Base-by-base conservation (phyloP, 2,888 invertebrate species). In the Nemoura dubitans region DNA sequence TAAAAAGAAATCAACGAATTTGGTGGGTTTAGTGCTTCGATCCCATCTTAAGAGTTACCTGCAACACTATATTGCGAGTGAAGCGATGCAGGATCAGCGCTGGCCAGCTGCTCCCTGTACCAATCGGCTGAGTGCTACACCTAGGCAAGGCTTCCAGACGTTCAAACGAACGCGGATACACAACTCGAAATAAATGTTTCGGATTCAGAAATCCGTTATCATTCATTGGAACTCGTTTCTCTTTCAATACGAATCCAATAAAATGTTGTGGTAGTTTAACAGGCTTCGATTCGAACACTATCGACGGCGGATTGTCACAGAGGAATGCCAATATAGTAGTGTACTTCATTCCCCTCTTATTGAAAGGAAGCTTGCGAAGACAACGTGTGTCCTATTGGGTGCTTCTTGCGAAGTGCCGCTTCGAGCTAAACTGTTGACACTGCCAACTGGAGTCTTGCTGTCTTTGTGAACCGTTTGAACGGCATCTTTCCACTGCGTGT, bases 281-380 rank as follows among this genome's bases (percentile, higher is more conserved):
- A 6, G 36, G 36, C 36, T 36, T 3, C 36, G n/a, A 36, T 59
- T 21, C 21, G 21, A 21, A 10, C 59, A 59, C 21, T 10, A 36
- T 59, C 16, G 21, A 14, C 16, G 14, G 21, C n/a, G n/a, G 59
- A 21, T 59, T 59, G 59, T 59, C 59, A 21, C 59, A 7, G 21
- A 59, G 59, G 59, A 59, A 59, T 59, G 59, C 59, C 59, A 59
- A 59, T 59, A 59, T 59, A 59, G 59, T 59, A 59, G 59, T 21
- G 59, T 1, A 59, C 14, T 10, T 16, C 14, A 21, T 59, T 59
- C 59, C 59, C 14, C 59, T 59, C 14, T 3, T 59, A 59, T 59
- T 59, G 59, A 21, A 59, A 59, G 14, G 6, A 59, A 59, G 59
- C 1, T n/a, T n/a, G 14, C 14, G 21, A 16, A 59, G 59, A 59